A percentile compares a stretch with the other conserved stretches of the same genome.
Conservation (phyloP, 2,888 invertebrate genomes). For the Pilophorus perplexus region DNA sequence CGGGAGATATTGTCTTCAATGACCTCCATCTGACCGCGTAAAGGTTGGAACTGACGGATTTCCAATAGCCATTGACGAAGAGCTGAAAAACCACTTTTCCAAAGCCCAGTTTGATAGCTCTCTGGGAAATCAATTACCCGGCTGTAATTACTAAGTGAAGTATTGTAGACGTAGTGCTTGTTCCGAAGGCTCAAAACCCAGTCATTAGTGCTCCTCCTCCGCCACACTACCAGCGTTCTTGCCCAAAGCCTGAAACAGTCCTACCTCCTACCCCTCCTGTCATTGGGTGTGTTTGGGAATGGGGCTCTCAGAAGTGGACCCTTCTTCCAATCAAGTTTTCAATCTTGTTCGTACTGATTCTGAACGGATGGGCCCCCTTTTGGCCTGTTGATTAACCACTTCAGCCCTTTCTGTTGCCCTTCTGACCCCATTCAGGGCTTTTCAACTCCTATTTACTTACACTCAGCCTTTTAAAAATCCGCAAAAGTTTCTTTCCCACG, state of each 20-base stretch:
- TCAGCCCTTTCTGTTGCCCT: neutral
- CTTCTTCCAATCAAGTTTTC: constrained; percentile 11
- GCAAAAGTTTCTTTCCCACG: no score
- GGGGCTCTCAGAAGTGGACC: neutral
- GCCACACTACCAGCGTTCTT: no score
- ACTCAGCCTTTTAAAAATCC: no score
- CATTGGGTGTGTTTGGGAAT: constrained; percentile 16
- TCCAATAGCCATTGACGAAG: constrained; percentile 2
- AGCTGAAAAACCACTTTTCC: constrained; percentile 8
- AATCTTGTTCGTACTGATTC: constrained; percentile 13
- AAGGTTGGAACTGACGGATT: neutral
- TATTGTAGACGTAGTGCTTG: constrained; percentile 9
- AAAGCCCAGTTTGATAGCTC: neutral
- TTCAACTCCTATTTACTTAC: no score
- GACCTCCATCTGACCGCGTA: no score
- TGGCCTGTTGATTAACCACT: constrained; percentile 13
- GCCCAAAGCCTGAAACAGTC: no score
- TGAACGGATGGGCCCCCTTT: neutral
- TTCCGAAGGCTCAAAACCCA: neutral
- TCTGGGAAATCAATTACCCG: constrained; percentile 12
- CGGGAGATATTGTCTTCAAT: no score
- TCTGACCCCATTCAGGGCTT: constrained; percentile 4
- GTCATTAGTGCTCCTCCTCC: no score
- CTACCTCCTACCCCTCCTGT: no score
- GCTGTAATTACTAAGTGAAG: constrained; percentile 20